Evolutionary conservation across 2,113 vertebrate species (phyloP), one percentile per base, ranked within the genome.

Genomic region (Oncorhynchus tshawytscha): DNA sequence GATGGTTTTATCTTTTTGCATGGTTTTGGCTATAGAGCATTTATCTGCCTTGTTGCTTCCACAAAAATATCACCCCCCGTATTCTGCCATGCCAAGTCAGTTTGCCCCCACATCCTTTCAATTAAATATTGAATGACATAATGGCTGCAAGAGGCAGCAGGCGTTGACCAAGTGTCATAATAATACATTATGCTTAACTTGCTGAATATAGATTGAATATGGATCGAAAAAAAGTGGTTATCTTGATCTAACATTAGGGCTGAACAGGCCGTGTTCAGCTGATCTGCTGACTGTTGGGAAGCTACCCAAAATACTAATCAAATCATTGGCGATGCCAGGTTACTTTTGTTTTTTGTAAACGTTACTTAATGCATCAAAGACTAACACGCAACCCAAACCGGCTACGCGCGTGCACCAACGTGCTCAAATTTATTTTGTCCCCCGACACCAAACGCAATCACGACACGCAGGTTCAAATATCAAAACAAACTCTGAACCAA

Each of bases 181-280:
- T 45, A 45, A 51, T 51, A 25, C 24, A 12, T 24, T 0, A 62
- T 62, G 59, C 59, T n/a, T 62, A 22, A 62, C n/a, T 18, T 59
- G 18, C 51, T 13, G 20, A 45, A 75, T 39, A 54, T 27, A 31
- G 15, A 68, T 77, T 65, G 51, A 73, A 76, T 54, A 72, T 72
- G 5, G 8, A 72, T 34, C 1, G 4, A 45, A 73, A n/a, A n/a
- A 20, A 81, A 20, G 11, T 74, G 68, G 34, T 70, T 45, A 22
- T 39, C 29, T 39, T 68, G 22, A 66, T 27, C 59, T 11, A 62
- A 62, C 59, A 60, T 60, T n/a, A 60, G 57, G 0, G 0, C 59
- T 20, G 15, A 18, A 60, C 16, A 60, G 18, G 59, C 18, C 4
- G 1, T n/a, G 15, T 60, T 60, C 20, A n/a, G n/a, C 59, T 60